Percentiles rank a stretch among this genome's conserved stretches.
phyloP scores from a whole-genome alignment of 2,888 invertebrate species.

The Phorcus lineatus region DNA sequence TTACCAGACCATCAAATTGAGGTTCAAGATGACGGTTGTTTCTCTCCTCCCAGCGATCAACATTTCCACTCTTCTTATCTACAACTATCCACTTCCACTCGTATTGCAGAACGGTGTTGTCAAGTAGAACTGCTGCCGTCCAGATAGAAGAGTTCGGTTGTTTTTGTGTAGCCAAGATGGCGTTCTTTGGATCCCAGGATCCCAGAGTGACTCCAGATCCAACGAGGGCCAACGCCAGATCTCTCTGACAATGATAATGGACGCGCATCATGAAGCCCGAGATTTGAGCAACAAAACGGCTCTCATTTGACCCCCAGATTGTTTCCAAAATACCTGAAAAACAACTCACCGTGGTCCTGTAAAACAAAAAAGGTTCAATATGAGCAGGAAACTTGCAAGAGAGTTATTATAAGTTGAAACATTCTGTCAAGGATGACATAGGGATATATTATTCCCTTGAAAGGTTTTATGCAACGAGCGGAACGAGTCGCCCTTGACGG shows the following conservation, averaged over 20 bases:
- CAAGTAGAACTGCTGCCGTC: not conserved
- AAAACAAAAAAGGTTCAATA: too few species aligned
- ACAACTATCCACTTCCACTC: constrained; percentile 6
- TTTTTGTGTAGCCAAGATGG: not conserved
- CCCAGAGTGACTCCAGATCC: not conserved
- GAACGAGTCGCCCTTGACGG: too few species aligned
- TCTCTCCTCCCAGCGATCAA: not conserved
- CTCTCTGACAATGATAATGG: not conserved
- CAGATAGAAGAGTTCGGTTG: not conserved
- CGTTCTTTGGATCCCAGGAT: constrained; percentile 1
- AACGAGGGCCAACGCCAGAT: not conserved
- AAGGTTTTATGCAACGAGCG: too few species aligned
- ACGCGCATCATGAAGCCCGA: not conserved
- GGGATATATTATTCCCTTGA: too few species aligned
- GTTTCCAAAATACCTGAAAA: not conserved
- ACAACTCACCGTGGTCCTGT: not conserved
- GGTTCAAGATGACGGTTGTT: not conserved
- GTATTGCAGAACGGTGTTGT: not conserved
- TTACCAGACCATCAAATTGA: not conserved
- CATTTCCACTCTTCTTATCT: not conserved
- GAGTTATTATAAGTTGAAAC: too few species aligned
- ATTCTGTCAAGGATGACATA: too few species aligned
- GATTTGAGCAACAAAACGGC: not conserved
- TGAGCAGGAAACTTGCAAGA: too few species aligned
- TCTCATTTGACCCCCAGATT: not conserved